These are phyloP conservation scores for Halictus rubicundus DNA, from an alignment of 1,140 invertebrate species.

Conservation along the genomic window DNA sequence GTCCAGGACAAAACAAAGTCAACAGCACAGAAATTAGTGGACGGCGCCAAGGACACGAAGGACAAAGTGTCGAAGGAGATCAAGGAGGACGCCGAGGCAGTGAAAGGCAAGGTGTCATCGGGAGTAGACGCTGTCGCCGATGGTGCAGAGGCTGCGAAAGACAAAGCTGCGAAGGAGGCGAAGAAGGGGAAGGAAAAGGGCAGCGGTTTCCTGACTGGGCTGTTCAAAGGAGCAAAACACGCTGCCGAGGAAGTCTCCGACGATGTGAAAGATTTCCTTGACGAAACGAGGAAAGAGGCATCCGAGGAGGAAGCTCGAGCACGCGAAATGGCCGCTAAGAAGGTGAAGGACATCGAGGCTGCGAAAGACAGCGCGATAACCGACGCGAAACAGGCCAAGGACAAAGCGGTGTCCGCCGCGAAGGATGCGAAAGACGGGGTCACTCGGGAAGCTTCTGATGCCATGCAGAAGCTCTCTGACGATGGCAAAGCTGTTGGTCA, in stretches of 20 bases:
- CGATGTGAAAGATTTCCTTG: constrained; percentile 71
- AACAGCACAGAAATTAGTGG: constrained; percentile 33
- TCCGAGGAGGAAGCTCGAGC: constrained; percentile 52
- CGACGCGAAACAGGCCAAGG: constrained; percentile 44
- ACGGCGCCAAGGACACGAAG: constrained; percentile 20
- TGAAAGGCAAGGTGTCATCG: constrained; percentile 32
- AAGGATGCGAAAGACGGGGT: constrained; percentile 45
- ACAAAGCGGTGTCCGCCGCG: constrained; percentile 29
- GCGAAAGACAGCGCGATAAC: constrained; percentile 13
- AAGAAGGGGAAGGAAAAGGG: constrained; percentile 60
- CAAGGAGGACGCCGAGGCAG: constrained; percentile 26
- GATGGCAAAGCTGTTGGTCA: not conserved
- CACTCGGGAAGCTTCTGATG: constrained; percentile 30
- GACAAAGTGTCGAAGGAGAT: constrained; percentile 43
- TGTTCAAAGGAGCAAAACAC: constrained; percentile 66
- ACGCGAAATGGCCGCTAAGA: constrained; percentile 20
- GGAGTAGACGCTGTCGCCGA: constrained; percentile 15
- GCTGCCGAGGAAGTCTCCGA: constrained; percentile 72
- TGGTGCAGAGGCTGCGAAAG: constrained; percentile 19
- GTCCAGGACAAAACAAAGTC: not conserved
- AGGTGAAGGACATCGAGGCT: constrained; percentile 52
- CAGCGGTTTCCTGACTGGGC: constrained; percentile 58
- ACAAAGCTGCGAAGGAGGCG: constrained; percentile 50
- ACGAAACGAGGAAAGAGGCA: constrained; percentile 68
- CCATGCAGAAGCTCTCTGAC: constrained; percentile 38